Evolutionary conservation across 2,797 vertebrate species (phyloP).

Genomic region (Crocodylus rhombifer): DNA sequence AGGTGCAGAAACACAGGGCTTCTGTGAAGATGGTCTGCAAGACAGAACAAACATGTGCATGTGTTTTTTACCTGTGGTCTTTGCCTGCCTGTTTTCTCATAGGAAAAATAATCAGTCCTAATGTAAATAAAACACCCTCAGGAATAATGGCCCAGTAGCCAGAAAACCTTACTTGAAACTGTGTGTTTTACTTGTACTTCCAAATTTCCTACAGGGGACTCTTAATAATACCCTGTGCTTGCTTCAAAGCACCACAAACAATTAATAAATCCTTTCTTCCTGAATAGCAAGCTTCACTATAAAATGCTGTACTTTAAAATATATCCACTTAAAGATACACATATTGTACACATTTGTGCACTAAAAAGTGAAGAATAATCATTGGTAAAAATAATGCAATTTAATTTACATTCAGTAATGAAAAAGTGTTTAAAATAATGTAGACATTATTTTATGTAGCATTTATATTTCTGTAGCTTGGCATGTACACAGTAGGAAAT

Average conservation of each 20-base stretch:
- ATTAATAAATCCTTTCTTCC: conserved; percentile 33
- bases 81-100: not conserved
- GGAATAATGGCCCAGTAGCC: conserved; percentile 22
- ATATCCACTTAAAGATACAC: conserved; percentile 39
- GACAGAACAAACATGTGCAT: not conserved
- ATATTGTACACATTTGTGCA: conserved; percentile 41
- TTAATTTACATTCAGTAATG: conserved; percentile 72
- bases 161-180: conserved; percentile 33
- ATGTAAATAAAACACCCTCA: conserved; percentile 62
- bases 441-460: conserved; percentile 51
- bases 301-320: conserved; percentile 57
- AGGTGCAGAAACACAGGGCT: not conserved
- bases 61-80: not conserved
- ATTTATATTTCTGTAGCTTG: conserved; percentile 62
- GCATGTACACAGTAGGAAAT: conserved; percentile 46
- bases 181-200: conserved; percentile 52
- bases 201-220: conserved; percentile 35
- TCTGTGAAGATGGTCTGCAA: not conserved
- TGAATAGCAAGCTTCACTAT: conserved; percentile 33
- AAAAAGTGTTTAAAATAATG: conserved; percentile 72
- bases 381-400: conserved; percentile 51
- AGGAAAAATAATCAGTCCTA: not conserved
- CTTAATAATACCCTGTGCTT: conserved; percentile 57
- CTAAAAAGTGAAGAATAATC: conserved; percentile 46
- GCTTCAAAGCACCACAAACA: conserved; percentile 27